A percentile compares a stretch with the other conserved stretches of the same genome.
These are phyloP conservation scores for Chloromyia formosa DNA, from an alignment of 2,888 invertebrate species.

Conservation along the genomic window DNA sequence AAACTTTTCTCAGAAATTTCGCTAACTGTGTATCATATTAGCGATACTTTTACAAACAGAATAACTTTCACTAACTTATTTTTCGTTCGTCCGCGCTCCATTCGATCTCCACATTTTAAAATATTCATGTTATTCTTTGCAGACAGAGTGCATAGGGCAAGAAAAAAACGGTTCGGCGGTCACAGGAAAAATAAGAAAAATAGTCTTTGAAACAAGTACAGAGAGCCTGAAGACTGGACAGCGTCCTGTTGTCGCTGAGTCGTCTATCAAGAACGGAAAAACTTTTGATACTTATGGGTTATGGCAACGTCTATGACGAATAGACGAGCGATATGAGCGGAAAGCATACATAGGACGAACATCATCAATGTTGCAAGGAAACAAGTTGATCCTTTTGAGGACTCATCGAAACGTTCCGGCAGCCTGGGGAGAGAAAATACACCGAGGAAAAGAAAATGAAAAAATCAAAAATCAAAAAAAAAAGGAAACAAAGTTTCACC, in stretches of 20 bases:
- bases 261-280: background rate
- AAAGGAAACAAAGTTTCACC: constrained; percentile 7
- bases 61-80: background rate
- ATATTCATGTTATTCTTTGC: background rate
- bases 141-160: background rate
- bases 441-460: too few species aligned
- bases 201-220: background rate
- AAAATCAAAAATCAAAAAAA: background rate
- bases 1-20: background rate
- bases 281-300: background rate
- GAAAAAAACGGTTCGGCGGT: too few species aligned
- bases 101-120: background rate
- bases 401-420: background rate
- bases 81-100: background rate
- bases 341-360: background rate
- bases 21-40: background rate
- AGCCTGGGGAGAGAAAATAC: background rate
- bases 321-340: background rate
- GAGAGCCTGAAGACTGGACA: too few species aligned
- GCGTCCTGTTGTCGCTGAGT: too few species aligned
- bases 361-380: background rate
- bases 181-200: background rate
- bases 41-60: background rate
- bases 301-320: background rate
- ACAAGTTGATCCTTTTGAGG: background rate